These are phyloP conservation scores for Hanleya hanleyi DNA, from an alignment of 2,888 invertebrate species.

Conservation along the genomic window DNA sequence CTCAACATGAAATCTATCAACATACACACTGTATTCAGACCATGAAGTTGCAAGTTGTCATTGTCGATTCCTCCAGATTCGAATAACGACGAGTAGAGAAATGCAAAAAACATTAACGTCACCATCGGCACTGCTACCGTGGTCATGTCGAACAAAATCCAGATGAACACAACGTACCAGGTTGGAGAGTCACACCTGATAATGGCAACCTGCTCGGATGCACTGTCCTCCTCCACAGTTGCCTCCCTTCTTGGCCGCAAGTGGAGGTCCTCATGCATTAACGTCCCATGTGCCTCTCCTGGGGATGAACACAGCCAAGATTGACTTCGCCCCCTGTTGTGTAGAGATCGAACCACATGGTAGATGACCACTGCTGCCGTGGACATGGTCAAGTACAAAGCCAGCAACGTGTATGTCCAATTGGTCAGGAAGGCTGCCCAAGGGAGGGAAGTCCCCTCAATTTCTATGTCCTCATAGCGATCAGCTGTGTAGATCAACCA, in stretches of 20 bases:
- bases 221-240: background rate
- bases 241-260: background rate
- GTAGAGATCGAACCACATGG: background rate
- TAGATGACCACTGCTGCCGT: conserved; percentile 36
- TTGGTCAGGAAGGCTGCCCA: conserved; percentile 64
- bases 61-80: conserved; percentile 23
- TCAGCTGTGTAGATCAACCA: conserved; percentile 51
- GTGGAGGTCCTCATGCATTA: background rate
- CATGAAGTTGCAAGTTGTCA: conserved; percentile 64
- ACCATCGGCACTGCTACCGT: conserved; percentile 54
- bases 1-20: conserved; percentile 55
- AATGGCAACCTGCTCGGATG: background rate
- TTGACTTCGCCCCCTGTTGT: background rate
- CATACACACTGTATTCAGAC: conserved; percentile 59
- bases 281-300: background rate
- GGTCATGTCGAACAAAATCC: conserved; percentile 55
- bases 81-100: conserved; percentile 50
- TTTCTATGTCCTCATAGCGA: background rate
- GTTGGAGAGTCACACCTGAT: conserved; percentile 21
- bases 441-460: conserved; percentile 18
- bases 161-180: conserved; percentile 46
- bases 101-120: conserved; percentile 60
- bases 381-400: conserved; percentile 49
- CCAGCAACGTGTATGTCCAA: conserved; percentile 64
- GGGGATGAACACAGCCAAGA: background rate